Conservation (phyloP, 2,113 vertebrate genomes). For the Micromys minutus region DNA sequence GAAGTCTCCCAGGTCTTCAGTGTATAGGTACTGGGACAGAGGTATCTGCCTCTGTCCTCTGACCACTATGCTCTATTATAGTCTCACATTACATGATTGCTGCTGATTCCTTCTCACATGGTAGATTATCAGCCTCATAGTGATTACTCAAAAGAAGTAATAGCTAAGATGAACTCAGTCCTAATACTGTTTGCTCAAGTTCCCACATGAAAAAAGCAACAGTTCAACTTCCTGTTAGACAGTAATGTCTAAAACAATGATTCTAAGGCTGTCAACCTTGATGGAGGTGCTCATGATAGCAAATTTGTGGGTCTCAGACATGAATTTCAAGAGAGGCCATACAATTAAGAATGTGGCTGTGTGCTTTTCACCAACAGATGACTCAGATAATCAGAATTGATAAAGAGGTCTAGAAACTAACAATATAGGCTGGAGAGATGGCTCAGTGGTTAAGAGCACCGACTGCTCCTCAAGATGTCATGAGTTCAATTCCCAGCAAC, state of each 20-base stretch:
- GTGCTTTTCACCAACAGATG: conserved; percentile 58
- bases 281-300: neutral
- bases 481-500: too few relatives aligned
- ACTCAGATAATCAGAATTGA: conserved; percentile 68
- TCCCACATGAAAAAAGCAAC: neutral
- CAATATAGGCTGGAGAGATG: too few relatives aligned
- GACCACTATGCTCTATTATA: neutral
- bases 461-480: too few relatives aligned
- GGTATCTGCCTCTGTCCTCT: neutral
- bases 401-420: conserved; percentile 65
- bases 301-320: conserved; percentile 45
- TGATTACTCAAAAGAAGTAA: neutral
- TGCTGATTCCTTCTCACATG: neutral
- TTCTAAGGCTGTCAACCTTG: neutral
- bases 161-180: conserved; percentile 9
- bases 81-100: neutral
- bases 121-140: conserved; percentile 49
- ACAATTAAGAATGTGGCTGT: conserved; percentile 48
- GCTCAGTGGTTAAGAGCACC: too few relatives aligned
- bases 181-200: conserved; percentile 5
- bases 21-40: neutral
- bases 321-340: conserved; percentile 52
- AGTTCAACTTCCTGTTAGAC: conserved; percentile 30
- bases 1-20: neutral
- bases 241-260: neutral